Evolutionary conservation across 2,888 invertebrate species (phyloP), one percentile per base, ranked within the genome.

Genomic region (Watsonalla binaria): DNA sequence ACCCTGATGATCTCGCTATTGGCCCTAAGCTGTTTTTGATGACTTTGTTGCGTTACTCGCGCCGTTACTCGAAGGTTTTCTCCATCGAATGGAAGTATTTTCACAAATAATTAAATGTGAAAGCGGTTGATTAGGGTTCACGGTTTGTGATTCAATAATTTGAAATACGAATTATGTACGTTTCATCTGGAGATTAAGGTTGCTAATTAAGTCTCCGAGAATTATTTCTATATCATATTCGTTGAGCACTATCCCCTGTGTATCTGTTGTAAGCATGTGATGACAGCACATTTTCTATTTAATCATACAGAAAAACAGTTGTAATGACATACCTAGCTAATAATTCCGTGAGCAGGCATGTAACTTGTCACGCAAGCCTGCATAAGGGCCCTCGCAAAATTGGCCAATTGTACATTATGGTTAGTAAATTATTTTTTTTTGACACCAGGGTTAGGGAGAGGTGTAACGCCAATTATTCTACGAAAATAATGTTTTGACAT

Each of bases 21-120:
- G 72, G 72, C 70, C 68, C 67, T 86, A 85, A 87, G 78, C 81
- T 84, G 76, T 81, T 82, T 84, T 80, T 86, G 82, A 88, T 86
- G 82, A 73, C 24, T 24, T 24, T 24, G 24, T 24, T 24, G 24
- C 24, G 24, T 24, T 71, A 52, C 63, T 66, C 57, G 59, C 51
- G 65, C 65, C 24, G 61, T 60, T 68, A 59, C 58, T 57, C 58
- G 64, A 66, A 63, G 63, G 58, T 59, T 56, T 59, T 57, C 59
- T 62, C 55, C 55, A 52, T 47, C 54, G 54, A 56, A 45, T 54
- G 52, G 52, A 54, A 47, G 50, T 56, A 11, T 49, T 49, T 49
- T 34, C 9, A 39, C 14, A 37, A 15, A 33, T 0, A 7, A 46
- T 46, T 37, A 49, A 42, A 11, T 11, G 42, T 42, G 11, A 42